Base-by-base conservation (phyloP, 2,797 vertebrate species). In the Rhyacichthys aspro region DNA sequence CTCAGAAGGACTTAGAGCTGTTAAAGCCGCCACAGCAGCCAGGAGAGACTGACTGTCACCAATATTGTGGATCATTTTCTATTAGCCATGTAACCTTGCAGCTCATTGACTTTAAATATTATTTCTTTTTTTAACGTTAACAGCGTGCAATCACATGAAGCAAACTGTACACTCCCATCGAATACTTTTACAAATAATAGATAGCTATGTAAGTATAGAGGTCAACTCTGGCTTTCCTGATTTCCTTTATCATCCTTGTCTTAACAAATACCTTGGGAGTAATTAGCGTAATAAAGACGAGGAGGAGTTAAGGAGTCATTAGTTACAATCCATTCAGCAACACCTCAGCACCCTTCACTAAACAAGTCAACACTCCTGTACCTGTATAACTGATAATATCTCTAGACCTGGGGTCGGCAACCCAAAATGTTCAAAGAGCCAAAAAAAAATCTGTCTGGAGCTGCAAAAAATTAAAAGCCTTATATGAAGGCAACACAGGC, bases 181-280 rank as follows among this genome's bases (percentile, higher is more conserved):
- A n/a, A n/a, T n/a, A n/a, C n/a, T n/a, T n/a, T n/a, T n/a, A n/a
- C n/a, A n/a, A n/a, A n/a, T n/a, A n/a, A n/a, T n/a, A n/a, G n/a
- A n/a, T n/a, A n/a, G n/a, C n/a, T n/a, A n/a, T n/a, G n/a, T n/a
- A n/a, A n/a, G n/a, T n/a, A n/a, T n/a, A n/a, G n/a, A n/a, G n/a
- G n/a, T n/a, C n/a, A n/a, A n/a, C n/a, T n/a, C n/a, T n/a, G 7
- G 7, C 15, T 50, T 49, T 67, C 67, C 62, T 77, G 74, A 79
- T 83, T 78, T 61, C 23, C 48, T 67, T 90, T 86, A 88, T 86
- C 79, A 43, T 77, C 78, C 67, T 83, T 81, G 86, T 80, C 33
- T 78, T 89, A 84, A 84, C 78, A 88, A 86, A 91, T 83, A 65
- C 69, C 77, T 74, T 63, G 41, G 62, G 59, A 67, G 77, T 86